A percentile compares a stretch with the other conserved stretches of the same genome.
phyloP scores from a whole-genome alignment of 2,797 vertebrate genomes.

The Chiroxiphia lanceolata region DNA sequence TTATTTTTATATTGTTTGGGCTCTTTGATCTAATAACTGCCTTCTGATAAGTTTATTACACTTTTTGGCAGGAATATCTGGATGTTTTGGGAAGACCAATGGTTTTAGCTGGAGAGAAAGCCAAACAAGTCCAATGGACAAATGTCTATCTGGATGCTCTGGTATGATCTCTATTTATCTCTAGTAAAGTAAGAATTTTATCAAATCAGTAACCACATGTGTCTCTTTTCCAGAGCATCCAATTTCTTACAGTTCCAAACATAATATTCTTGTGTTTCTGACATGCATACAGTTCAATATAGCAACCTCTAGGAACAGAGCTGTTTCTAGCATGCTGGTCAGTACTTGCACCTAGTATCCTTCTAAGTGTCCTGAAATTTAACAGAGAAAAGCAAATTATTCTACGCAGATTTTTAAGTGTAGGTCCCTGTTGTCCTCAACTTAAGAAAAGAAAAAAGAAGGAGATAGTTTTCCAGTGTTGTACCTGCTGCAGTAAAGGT shows the following conservation, averaged over 20 bases:
- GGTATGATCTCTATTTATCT: conserved; percentile 77
- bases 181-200: background rate
- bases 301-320: background rate
- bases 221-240: background rate
- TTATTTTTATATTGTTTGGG: background rate
- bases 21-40: background rate
- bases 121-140: conserved; percentile 99
- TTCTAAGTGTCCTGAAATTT: background rate
- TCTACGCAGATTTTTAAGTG: background rate
- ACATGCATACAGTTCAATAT: background rate
- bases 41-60: background rate
- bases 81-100: conserved; percentile 97
- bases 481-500: background rate
- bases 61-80: conserved; percentile 88
- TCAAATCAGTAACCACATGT: background rate
- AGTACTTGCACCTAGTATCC: background rate
- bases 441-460: background rate
- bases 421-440: background rate
- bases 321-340: background rate
- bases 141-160: conserved; percentile 97
- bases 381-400: background rate
- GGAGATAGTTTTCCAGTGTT: background rate
- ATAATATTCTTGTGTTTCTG: background rate
- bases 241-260: background rate
- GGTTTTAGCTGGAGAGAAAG: conserved; percentile 93